Conservation (phyloP, 2,888 invertebrate species). For the Lochmaea crataegi region DNA sequence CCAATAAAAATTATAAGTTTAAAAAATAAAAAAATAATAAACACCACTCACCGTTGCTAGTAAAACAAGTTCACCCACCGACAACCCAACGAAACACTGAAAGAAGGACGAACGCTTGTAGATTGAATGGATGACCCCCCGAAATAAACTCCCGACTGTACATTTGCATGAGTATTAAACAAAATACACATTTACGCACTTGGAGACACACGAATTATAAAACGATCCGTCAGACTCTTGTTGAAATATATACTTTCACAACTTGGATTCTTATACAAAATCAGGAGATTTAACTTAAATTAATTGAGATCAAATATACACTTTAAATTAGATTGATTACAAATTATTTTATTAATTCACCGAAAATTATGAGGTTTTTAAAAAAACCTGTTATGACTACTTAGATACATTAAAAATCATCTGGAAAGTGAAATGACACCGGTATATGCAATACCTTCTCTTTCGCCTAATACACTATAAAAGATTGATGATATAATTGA, state of each 20-base stretch:
- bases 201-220: background rate
- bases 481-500: too few species aligned
- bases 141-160: background rate
- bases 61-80: constrained; percentile 2
- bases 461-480: too few species aligned
- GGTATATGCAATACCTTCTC: too few species aligned
- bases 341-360: too few species aligned
- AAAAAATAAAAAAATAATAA: background rate
- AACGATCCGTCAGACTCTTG: background rate
- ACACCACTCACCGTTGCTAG: background rate
- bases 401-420: too few species aligned
- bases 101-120: background rate
- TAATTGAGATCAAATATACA: too few species aligned
- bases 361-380: too few species aligned
- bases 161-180: background rate
- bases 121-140: background rate
- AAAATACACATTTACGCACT: background rate
- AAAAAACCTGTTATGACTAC: too few species aligned
- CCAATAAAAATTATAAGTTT: background rate
- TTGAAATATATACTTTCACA: background rate
- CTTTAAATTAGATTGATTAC: too few species aligned
- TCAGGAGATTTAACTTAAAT: too few species aligned
- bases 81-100: background rate
- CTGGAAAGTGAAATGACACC: too few species aligned
- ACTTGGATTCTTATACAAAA: background rate